Base-by-base conservation (phyloP, 2,888 invertebrate species). In the Sipha maydis region DNA sequence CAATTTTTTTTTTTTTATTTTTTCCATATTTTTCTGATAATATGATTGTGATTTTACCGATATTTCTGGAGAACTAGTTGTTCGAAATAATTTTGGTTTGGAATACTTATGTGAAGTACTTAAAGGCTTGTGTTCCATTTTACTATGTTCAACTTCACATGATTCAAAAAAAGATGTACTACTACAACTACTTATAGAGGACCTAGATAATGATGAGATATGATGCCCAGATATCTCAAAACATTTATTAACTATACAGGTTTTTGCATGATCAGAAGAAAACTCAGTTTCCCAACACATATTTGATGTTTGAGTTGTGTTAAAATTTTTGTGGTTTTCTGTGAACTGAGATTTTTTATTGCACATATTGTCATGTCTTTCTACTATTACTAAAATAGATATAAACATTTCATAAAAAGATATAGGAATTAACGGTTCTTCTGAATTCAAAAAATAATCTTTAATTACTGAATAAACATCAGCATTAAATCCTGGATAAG, bases 381-480 rank as follows among this genome's bases (percentile, higher is more conserved):
- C 88, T 48, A 88, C 80, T 31, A 88, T 38, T 31, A 88, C 80
- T 8, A 88, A 80, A 75, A 88, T 88, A 17, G 88, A 79, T 73
- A 88, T 88, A 82, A 88, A 88, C 67, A 88, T 80, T 5, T 88
- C 88, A 75, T 88, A 88, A 75, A 88, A 88, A 28, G 75, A 56
- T 80, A 61, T 41, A 0, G 88, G 88, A 82, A 88, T 88, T 2
- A 88, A 48, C 19, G 88, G 88, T 75, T 88, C 88, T 82, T 88
- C 88, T 41, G 88, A 88, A 75, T 88, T 80, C 41, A 88, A 88
- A 88, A 88, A 88, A 75, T 88, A 88, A 75, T 88, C 88, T 25
- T 88, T 88, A 21, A 88, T 80, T 75, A 88, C 88, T 31, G 88
- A 82, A 31, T 80, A 80, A 48, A 88, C 88, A 75, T 88, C 88